phyloP scores from a whole-genome alignment of 2,888 invertebrate genomes.

The Lepas anatifera region DNA sequence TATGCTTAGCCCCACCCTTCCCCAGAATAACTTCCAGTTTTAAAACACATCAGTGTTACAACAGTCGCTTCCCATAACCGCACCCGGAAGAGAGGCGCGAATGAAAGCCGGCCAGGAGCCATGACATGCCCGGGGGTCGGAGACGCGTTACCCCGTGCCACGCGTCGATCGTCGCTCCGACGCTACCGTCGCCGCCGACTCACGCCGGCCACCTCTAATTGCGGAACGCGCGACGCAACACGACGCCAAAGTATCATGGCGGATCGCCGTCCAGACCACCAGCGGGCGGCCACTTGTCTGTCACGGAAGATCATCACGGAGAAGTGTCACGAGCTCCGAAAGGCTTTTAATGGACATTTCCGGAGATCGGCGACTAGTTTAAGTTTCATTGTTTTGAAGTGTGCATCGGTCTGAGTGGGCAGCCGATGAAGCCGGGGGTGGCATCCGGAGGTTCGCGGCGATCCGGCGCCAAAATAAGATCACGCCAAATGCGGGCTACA shows the following conservation, averaged over 20 bases:
- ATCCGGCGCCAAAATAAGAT: slow-evolving; percentile 9
- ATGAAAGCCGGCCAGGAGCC: too few species aligned
- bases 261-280: neutral
- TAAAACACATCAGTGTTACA: too few species aligned
- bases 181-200: slow-evolving; percentile 32
- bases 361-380: too few species aligned
- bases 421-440: neutral
- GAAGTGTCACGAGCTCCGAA: neutral
- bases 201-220: slow-evolving; percentile 17
- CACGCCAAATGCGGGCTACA: neutral
- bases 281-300: too few species aligned
- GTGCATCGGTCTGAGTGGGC: slow-evolving; percentile 35
- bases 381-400: slow-evolving; percentile 33
- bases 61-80: too few species aligned
- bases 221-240: neutral
- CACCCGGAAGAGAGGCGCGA: too few species aligned
- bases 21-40: too few species aligned
- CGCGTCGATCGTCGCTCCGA: too few species aligned
- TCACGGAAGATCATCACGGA: neutral
- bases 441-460: slow-evolving; percentile 8
- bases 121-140: too few species aligned
- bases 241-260: neutral
- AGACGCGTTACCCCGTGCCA: too few species aligned
- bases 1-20: too few species aligned
- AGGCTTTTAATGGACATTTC: too few species aligned